Evolutionary conservation across 2,113 vertebrate genomes (phyloP).

Genomic region (Astur gentilis): DNA sequence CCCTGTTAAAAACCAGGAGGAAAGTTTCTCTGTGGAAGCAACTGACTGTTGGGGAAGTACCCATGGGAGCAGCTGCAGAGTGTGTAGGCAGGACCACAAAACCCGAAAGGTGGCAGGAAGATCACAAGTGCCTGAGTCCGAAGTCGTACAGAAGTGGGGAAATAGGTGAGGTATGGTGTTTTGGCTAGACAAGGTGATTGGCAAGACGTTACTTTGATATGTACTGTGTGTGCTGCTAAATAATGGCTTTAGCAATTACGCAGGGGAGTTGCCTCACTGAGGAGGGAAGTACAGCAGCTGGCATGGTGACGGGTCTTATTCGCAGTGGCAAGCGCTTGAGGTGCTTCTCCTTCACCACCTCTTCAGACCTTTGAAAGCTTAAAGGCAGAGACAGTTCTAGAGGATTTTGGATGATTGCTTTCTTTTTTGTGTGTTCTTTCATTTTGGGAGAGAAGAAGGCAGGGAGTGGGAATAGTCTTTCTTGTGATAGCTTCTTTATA

Average conservation of each 20-base stretch:
- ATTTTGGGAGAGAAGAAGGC: neutral
- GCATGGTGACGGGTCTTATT: neutral
- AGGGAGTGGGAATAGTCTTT: neutral
- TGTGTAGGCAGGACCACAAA: neutral
- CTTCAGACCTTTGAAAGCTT: neutral
- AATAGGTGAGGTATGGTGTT: neutral
- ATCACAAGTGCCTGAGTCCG: neutral
- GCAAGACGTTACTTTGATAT: fast-evolving
- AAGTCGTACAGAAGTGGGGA: neutral
- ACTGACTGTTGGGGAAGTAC: neutral
- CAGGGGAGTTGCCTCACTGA: neutral
- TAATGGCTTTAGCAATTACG: fast-evolving
- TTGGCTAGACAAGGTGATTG: neutral
- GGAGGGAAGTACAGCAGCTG: fast-evolving
- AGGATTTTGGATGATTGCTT: neutral
- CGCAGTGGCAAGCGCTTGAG: fast-evolving
- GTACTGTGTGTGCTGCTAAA: neutral
- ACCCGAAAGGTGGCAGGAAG: neutral
- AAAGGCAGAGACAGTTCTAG: neutral
- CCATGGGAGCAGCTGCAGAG: neutral
- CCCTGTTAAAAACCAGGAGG: neutral
- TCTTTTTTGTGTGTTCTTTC: neutral
- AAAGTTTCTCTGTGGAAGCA: neutral
- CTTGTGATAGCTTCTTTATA: neutral
- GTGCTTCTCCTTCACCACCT: neutral